A percentile compares a stretch with the other conserved stretches of the same genome.
Evolutionary conservation across 2,797 vertebrate species (phyloP).

Genomic region (Sebastes glaucus): DNA sequence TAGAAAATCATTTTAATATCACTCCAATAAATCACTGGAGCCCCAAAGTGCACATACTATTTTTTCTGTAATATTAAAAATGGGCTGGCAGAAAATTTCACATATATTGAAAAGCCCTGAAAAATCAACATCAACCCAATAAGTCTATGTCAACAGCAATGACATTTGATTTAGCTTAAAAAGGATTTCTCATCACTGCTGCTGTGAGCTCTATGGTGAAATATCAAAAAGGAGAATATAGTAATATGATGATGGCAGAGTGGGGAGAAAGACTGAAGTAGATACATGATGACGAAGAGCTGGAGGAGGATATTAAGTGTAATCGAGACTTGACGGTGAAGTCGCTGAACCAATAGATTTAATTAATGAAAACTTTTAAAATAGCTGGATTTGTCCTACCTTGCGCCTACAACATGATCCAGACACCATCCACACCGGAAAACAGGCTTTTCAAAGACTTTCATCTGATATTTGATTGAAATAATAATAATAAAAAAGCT

Average conservation of each 20-base stretch:
- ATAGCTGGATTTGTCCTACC: neutral
- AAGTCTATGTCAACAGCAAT: conserved; percentile 82
- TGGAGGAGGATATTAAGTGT: conserved; percentile 3
- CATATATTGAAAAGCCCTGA: conserved; percentile 75
- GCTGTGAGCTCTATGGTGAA: conserved; percentile 47
- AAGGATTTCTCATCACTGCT: conserved; percentile 70
- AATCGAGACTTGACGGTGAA: neutral
- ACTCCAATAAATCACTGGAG: conserved; percentile 73
- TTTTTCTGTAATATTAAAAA: conserved; percentile 79
- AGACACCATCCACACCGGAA: neutral
- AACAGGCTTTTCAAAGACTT: neutral
- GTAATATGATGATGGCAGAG: conserved; percentile 18
- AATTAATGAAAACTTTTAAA: neutral
- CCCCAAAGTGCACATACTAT: conserved; percentile 56
- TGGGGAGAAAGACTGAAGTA: neutral
- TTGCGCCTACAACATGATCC: neutral
- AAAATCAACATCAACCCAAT: conserved; percentile 80
- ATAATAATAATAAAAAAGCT: neutral
- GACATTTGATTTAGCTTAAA: conserved; percentile 84
- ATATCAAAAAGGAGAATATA: conserved; percentile 40
- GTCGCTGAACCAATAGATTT: neutral
- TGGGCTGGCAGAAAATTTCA: conserved; percentile 61
- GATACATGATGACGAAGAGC: conserved; percentile 4
- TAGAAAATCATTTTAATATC: conserved; percentile 73
- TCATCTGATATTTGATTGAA: neutral